Evolutionary conservation across 2,113 vertebrate genomes (phyloP).

Genomic region (Menidia beryllina): DNA sequence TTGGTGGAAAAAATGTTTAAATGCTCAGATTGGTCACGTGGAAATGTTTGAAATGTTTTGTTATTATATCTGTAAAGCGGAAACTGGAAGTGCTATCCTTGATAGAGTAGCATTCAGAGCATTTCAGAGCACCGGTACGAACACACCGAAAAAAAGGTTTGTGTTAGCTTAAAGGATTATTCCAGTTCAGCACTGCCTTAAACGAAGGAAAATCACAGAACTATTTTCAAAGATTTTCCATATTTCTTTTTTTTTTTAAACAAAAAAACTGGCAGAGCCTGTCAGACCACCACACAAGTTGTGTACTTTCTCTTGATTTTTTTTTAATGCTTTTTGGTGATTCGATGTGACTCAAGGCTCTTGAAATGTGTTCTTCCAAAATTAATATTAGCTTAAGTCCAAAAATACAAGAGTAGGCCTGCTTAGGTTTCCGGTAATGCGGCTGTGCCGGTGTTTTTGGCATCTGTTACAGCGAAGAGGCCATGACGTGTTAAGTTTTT

Average conservation of each 20-base stretch:
- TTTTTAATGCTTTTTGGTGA: background rate
- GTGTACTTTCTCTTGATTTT: background rate
- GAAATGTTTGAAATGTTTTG: slow-evolving; percentile 14
- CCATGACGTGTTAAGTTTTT: background rate
- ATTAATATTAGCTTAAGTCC: background rate
- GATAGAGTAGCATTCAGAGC: slow-evolving; percentile 5
- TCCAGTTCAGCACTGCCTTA: slow-evolving; percentile 7
- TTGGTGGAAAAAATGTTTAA: background rate
- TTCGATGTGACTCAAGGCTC: background rate
- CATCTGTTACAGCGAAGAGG: background rate
- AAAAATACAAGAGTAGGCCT: background rate
- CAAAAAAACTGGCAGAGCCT: background rate
- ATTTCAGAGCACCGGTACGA: background rate
- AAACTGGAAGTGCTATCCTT: background rate
- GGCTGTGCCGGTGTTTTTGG: background rate
- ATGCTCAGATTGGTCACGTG: slow-evolving; percentile 2
- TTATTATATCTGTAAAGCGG: slow-evolving; percentile 10
- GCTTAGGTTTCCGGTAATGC: background rate
- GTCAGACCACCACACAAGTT: background rate
- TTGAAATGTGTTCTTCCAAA: background rate
- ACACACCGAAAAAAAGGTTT: background rate
- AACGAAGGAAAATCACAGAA: background rate
- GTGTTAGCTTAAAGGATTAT: background rate
- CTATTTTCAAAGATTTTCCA: slow-evolving; percentile 4
- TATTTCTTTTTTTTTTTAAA: too few species aligned